phyloP scores from a whole-genome alignment of 2,888 invertebrate genomes.

The Papilio protenor region DNA sequence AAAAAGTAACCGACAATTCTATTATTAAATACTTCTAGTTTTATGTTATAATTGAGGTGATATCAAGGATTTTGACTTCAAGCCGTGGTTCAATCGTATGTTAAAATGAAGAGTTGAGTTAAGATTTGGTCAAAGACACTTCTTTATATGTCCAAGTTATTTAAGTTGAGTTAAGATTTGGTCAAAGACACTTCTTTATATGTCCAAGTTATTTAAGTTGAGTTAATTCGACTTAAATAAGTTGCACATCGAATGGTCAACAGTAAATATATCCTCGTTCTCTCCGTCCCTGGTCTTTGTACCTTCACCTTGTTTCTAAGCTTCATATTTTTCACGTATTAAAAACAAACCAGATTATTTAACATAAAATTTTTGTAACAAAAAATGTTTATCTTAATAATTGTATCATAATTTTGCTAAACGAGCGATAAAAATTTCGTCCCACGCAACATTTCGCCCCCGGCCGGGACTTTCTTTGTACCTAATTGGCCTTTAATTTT shows the following conservation, averaged over 20 bases:
- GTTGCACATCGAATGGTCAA: not conserved
- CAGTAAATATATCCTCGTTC: not conserved
- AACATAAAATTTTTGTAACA: not conserved
- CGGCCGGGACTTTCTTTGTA: not conserved
- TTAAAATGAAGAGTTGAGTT: not conserved
- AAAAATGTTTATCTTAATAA: not conserved
- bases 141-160: no score
- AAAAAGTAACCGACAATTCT: no score
- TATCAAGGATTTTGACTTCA: not conserved
- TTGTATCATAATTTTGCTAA: not conserved
- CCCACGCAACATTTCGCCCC: not conserved
- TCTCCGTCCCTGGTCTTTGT: no score
- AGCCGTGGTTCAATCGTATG: not conserved
- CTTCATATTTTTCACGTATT: not conserved
- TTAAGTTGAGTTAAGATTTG: no score
- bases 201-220: no score
- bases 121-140: no score
- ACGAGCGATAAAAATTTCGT: not conserved
- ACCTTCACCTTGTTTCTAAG: no score
- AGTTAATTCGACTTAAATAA: not conserved
- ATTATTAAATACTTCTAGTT: not conserved
- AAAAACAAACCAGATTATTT: not conserved
- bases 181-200: no score
- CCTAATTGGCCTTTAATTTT: slow-evolving; percentile 6
- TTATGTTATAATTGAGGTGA: not conserved